Evolutionary conservation across 2,888 invertebrate species (phyloP).

Genomic region (Gisinianus flammeolus): DNA sequence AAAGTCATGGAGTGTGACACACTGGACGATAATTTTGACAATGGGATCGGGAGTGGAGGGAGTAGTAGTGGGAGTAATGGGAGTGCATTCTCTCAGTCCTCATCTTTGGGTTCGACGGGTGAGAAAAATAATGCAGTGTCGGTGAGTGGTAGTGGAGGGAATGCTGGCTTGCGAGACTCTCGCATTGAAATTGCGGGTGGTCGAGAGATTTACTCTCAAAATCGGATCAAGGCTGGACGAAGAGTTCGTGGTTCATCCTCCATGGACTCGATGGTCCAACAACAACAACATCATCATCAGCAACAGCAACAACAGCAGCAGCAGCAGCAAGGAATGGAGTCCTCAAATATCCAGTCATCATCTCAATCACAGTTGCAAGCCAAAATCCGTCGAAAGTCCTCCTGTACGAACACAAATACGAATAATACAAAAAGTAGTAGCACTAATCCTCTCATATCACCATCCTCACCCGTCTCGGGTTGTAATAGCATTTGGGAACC

Average conservation of each 20-base stretch:
- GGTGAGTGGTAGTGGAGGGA: conserved; percentile 36
- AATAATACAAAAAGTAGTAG: neutral
- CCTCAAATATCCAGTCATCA: conserved; percentile 32
- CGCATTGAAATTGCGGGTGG: conserved; percentile 78
- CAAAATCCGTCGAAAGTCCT: conserved; percentile 24
- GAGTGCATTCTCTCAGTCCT: conserved; percentile 49
- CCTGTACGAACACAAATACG: conserved; percentile 7
- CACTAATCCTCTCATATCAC: conserved; percentile 35
- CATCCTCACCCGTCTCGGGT: conserved; percentile 24
- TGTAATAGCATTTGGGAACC: conserved; percentile 42
- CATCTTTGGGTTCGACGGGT: conserved; percentile 39
- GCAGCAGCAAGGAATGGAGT: neutral
- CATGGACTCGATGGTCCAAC: conserved; percentile 38
- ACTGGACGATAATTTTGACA: conserved; percentile 54
- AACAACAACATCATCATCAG: neutral
- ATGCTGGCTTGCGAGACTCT: conserved; percentile 54
- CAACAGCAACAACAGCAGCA: neutral
- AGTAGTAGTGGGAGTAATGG: conserved; percentile 45
- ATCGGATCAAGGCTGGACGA: conserved; percentile 77
- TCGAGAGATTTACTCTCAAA: conserved; percentile 81
- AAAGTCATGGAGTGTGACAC: conserved; percentile 55
- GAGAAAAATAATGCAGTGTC: conserved; percentile 22
- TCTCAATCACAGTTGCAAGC: conserved; percentile 30
- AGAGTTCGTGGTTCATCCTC: conserved; percentile 49
- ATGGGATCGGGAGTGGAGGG: conserved; percentile 49